A percentile compares a stretch with the other conserved stretches of the same genome.
Evolutionary conservation across 2,113 vertebrate genomes (phyloP).

Genomic region (Epinephelus fuscoguttatus): DNA sequence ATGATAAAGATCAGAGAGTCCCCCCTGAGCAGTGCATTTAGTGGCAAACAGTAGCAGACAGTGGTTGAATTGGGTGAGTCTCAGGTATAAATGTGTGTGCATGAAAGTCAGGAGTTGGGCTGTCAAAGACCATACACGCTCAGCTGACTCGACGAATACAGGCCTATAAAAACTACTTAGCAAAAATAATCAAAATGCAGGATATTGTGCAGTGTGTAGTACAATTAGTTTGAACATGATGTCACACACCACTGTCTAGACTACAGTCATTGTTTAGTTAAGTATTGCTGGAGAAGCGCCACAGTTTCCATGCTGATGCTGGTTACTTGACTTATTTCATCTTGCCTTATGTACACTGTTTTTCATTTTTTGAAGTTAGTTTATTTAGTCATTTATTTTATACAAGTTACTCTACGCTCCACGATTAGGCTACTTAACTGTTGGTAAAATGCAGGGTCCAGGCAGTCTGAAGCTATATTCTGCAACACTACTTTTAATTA

Average conservation of each 20-base stretch:
- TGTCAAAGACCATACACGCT: neutral
- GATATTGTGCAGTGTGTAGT: slow-evolving; percentile 10
- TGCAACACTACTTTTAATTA: neutral
- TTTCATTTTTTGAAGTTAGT: neutral
- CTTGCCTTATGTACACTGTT: neutral
- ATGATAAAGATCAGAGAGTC: neutral
- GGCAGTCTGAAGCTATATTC: neutral
- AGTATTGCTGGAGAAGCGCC: slow-evolving; percentile 19
- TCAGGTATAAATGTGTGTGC: neutral
- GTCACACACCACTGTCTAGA: slow-evolving; percentile 52
- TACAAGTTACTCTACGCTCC: neutral
- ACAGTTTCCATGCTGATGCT: slow-evolving; percentile 25
- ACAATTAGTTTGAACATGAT: slow-evolving; percentile 23
- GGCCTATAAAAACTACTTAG: neutral
- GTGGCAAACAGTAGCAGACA: slow-evolving; percentile 1
- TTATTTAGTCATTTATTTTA: neutral
- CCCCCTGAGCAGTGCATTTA: neutral
- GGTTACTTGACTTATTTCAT: slow-evolving; percentile 1
- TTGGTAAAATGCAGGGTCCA: neutral
- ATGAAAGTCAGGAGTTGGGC: neutral
- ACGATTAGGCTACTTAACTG: neutral
- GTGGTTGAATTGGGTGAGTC: neutral
- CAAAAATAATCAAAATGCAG: slow-evolving; percentile 23
- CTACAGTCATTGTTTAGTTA: slow-evolving; percentile 10
- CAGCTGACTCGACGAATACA: neutral